Evolutionary conservation across 1,140 invertebrate genomes (phyloP), one percentile per base, ranked within the genome.

Genomic region (Drosophila gunungcola): DNA sequence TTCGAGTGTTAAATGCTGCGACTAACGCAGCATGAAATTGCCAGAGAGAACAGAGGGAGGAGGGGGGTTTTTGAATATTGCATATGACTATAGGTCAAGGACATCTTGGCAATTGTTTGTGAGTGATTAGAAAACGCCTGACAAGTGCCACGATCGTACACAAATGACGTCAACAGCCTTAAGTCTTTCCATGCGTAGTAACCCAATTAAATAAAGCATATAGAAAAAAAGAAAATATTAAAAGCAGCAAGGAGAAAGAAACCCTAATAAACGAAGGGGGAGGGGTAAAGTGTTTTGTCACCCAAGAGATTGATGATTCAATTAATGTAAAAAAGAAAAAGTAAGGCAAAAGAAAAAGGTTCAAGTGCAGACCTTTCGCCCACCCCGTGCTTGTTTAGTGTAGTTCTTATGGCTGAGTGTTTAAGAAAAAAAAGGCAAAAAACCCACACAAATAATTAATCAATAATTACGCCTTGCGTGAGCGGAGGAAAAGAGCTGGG

Each of bases 391-490:
- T 42, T 36, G 34, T 4, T 29, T 12, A 53, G 48, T 38, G 32
- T 68, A 41, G 25, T 32, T 49, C 46, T 49, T 16, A 10, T 25
- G 43, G 21, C 21, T 46, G 21, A 46, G 43, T 73, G 57, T 43
- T 73, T 48, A 63, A 41, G 46, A 51, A 74, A 64, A 74, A 64
- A 72, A 45, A 52, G 16, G 51, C 42, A 45, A 43, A 32, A 49
- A 41, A 42, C 53, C 32, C 41, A 45, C 51, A 36, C 13, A 60
- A 74, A 73, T 86, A 86, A 86, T 81, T 86, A 86, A 85, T 85
- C 81, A 86, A 85, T 81, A 85, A 86, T 70, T 78, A 49, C 60
- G 67, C 45, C 45, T 84, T 78, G 67, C 81, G 76, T 85, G 81
- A 56, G 48, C 57, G 39, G 46, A 53, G 32, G 29, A 4, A 32